Conservation (phyloP, 2,113 vertebrate genomes). For the Hydropotes inermis region DNA sequence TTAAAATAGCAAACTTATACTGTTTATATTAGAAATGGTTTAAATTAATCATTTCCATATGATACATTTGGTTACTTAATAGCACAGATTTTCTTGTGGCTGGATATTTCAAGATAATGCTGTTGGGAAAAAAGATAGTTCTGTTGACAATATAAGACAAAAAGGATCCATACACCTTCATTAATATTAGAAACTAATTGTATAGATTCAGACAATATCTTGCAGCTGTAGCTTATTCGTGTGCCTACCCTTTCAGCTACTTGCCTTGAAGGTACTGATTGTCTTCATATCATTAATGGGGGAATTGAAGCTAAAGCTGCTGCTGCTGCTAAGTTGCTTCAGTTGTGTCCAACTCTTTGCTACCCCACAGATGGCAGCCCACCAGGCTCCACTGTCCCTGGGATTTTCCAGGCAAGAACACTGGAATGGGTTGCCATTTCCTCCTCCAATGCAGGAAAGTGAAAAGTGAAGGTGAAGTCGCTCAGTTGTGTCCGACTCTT, state of each 20-base stretch:
- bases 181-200: background rate
- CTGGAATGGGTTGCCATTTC: no score
- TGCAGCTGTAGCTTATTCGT: background rate
- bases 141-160: background rate
- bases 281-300: background rate
- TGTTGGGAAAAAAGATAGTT: background rate
- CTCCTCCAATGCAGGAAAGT: no score
- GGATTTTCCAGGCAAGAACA: no score
- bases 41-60: background rate
- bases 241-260: background rate
- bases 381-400: no score
- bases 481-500: no score
- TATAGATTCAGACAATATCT: background rate
- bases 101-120: slow-evolving; percentile 43
- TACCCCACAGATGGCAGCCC: no score
- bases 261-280: background rate
- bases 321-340: no score
- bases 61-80: slow-evolving; percentile 11
- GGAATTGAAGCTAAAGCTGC: background rate
- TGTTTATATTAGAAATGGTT: slow-evolving; percentile 9
- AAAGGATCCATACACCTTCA: background rate
- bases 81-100: background rate
- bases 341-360: no score
- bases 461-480: no score
- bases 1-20: background rate